phyloP scores from a whole-genome alignment of 2,888 invertebrate species.

The Carpatolechia fugitivella region DNA sequence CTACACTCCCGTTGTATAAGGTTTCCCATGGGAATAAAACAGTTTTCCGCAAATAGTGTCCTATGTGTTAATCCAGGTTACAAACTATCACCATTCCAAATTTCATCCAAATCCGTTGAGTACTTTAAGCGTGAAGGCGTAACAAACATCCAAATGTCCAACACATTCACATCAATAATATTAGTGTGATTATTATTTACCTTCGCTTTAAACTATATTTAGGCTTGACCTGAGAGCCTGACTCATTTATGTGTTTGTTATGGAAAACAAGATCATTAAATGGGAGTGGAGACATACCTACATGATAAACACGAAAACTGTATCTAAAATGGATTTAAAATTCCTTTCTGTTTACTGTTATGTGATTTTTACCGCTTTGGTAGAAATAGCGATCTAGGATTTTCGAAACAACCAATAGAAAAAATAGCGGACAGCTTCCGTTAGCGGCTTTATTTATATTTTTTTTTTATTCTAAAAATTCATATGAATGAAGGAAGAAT shows the following conservation, averaged over 20 bases:
- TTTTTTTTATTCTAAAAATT: background rate
- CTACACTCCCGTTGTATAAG: no score
- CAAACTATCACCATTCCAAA: no score
- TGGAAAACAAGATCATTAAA: conserved; percentile 1
- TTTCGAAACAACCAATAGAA: background rate
- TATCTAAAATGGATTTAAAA: background rate
- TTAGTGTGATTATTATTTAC: no score
- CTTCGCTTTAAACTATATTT: background rate
- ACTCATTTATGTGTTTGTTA: background rate
- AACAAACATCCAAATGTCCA: no score
- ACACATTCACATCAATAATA: no score
- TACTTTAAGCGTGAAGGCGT: no score
- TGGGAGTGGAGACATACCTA: background rate
- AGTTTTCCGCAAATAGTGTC: no score
- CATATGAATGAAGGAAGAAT: no score
- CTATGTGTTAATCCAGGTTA: no score
- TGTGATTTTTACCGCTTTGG: background rate
- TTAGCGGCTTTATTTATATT: background rate
- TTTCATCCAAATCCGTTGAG: no score
- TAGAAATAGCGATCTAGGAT: background rate
- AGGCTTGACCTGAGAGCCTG: background rate
- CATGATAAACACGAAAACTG: background rate
- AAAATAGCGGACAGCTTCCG: background rate
- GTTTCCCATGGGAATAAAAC: no score
- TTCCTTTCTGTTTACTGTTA: background rate